phyloP scores from a whole-genome alignment of 1,140 invertebrate genomes.

The Ips nitidus region DNA sequence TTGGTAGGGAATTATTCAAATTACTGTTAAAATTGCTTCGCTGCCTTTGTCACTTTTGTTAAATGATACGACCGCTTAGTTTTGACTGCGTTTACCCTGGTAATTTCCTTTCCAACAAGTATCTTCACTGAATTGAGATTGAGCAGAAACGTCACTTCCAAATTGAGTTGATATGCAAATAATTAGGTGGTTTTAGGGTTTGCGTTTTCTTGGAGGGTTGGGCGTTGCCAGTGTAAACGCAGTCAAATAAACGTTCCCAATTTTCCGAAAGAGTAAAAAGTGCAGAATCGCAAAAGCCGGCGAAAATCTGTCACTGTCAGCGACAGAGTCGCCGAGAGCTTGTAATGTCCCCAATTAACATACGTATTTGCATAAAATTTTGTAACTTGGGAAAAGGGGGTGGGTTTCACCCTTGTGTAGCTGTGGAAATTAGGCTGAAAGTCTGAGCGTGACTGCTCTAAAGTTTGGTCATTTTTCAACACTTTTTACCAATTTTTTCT shows the following conservation, averaged over 20 bases:
- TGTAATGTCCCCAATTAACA: conserved; percentile 38
- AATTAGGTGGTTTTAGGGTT: no score
- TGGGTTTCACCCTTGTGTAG: conserved; percentile 25
- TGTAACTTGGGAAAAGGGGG: conserved; percentile 26
- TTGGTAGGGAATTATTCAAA: conserved; percentile 33
- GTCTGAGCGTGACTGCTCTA: conserved; percentile 21
- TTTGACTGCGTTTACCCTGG: conserved; percentile 7
- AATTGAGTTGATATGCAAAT: no score
- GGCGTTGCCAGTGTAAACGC: conserved; percentile 2
- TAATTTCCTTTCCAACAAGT: neutral
- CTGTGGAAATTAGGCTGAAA: conserved; percentile 27
- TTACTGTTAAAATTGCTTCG: conserved; percentile 30
- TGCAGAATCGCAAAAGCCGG: conserved; percentile 21
- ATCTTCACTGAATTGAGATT: neutral
- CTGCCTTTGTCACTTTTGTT: conserved; percentile 38
- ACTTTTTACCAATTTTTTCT: conserved; percentile 15
- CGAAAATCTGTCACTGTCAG: conserved; percentile 38
- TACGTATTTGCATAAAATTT: conserved; percentile 38
- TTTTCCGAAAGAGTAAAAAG: conserved; percentile 35
- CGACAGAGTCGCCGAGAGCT: conserved; percentile 10
- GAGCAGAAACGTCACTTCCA: no score
- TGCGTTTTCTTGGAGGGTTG: no score
- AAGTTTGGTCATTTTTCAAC: conserved; percentile 33
- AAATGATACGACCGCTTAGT: conserved; percentile 21
- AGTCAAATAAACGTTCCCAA: conserved; percentile 6